A percentile compares a stretch with the other conserved stretches of the same genome.
These are phyloP conservation scores for Desmophyllum pertusum DNA, from an alignment of 92 coral and sea anemone species.

Conservation along the genomic window DNA sequence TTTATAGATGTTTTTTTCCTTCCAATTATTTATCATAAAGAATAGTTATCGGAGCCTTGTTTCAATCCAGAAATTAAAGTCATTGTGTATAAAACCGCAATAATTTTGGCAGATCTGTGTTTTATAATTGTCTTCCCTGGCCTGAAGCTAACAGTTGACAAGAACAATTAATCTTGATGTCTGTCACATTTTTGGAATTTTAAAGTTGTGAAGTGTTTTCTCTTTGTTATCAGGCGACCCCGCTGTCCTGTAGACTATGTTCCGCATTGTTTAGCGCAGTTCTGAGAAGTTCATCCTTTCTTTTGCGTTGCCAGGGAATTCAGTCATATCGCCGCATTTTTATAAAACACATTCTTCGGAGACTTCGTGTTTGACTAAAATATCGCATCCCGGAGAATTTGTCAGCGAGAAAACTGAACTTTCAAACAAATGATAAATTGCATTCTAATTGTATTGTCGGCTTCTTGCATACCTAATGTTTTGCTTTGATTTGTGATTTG, in stretches of 20 bases:
- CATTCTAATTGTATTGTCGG: constrained; percentile 14
- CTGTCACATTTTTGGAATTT: constrained; percentile 1
- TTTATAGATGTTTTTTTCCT: neutral
- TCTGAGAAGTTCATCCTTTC: neutral
- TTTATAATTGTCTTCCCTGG: constrained; percentile 7
- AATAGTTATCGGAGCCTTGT: neutral
- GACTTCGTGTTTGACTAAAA: neutral
- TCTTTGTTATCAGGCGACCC: neutral
- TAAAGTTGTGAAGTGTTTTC: neutral
- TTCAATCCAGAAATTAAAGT: constrained; percentile 9
- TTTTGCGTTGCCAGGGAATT: neutral
- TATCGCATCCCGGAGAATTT: neutral
- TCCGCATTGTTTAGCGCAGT: constrained; percentile 4
- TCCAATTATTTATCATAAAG: neutral
- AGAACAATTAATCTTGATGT: neutral
- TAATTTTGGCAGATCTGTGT: constrained; percentile 2
- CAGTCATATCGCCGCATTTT: neutral
- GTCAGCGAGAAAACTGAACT: neutral
- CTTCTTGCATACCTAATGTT: neutral
- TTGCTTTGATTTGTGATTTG: neutral
- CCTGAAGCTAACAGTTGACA: constrained; percentile 3
- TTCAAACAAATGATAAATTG: neutral
- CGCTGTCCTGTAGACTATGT: neutral
- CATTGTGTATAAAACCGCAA: constrained; percentile 16
- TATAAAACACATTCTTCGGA: neutral